Percentiles rank a stretch among this genome's conserved stretches.
Evolutionary conservation across 2,888 invertebrate genomes (phyloP).

Genomic region (Drosophila longiperda): DNA sequence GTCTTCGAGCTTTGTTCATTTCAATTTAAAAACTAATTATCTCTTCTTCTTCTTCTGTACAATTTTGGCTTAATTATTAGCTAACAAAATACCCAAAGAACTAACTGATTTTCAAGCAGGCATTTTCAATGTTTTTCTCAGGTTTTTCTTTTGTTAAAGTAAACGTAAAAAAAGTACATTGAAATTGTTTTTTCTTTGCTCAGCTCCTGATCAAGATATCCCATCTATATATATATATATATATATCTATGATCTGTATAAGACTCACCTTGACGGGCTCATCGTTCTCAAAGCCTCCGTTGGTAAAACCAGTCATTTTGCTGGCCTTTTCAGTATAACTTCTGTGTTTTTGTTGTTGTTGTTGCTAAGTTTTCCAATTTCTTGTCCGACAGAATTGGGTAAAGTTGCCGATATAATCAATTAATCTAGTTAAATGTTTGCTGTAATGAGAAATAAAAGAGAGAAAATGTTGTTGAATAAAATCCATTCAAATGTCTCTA

Average conservation of each 20-base stretch:
- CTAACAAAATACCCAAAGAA: not conserved
- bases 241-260: not conserved
- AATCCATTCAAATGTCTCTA: slow-evolving; percentile 29
- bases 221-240: not conserved
- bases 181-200: not conserved
- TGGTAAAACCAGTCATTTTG: slow-evolving; percentile 84
- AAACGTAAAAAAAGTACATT: not conserved
- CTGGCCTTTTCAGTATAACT: slow-evolving; percentile 32
- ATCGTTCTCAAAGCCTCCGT: slow-evolving; percentile 84
- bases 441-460: slow-evolving; percentile 38
- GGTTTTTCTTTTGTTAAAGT: not conserved
- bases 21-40: not conserved
- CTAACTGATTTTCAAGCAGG: not conserved
- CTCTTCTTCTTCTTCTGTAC: not conserved
- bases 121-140: not conserved
- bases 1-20: not conserved
- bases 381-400: not conserved
- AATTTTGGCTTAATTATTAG: no score
- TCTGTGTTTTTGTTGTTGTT: not conserved
- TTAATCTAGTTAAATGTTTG: slow-evolving; percentile 28
- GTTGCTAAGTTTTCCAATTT: slow-evolving; percentile 5
- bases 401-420: slow-evolving; percentile 23
- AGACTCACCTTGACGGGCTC: slow-evolving; percentile 84
- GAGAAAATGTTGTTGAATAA: slow-evolving; percentile 35
- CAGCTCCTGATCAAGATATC: not conserved